Conservation (phyloP, 2,797 vertebrate species). For the Urophycis tenuis region DNA sequence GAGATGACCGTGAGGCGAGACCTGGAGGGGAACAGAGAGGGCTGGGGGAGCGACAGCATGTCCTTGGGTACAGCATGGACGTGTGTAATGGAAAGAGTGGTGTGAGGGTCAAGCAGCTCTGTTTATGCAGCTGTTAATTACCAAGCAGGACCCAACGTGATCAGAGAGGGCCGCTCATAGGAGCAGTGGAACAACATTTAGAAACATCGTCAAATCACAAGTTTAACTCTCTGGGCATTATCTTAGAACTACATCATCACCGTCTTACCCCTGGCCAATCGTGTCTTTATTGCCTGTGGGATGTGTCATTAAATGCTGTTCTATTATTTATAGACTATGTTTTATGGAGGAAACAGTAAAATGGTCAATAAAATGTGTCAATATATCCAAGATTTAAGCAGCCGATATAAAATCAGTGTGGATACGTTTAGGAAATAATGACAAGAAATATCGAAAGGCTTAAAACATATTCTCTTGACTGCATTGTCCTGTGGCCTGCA, state of each 20-base stretch:
- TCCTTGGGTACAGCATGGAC: too few species aligned
- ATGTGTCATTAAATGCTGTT: not conserved
- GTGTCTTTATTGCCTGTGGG: not conserved
- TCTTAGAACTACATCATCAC: not conserved
- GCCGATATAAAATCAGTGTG: not conserved
- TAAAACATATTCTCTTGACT: slow-evolving; percentile 24
- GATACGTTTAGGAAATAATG: slow-evolving; percentile 4
- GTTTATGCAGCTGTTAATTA: too few species aligned
- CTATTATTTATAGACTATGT: not conserved
- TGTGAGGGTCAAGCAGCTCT: too few species aligned
- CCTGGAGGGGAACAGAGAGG: too few species aligned
- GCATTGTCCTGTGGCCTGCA: slow-evolving; percentile 17
- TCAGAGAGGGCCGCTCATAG: not conserved
- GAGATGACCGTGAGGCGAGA: too few species aligned
- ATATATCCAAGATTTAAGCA: not conserved
- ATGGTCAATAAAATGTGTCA: not conserved
- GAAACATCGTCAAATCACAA: not conserved
- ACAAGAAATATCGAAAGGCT: slow-evolving; percentile 21
- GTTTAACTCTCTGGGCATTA: not conserved
- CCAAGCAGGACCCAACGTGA: not conserved
- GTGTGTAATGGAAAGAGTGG: too few species aligned
- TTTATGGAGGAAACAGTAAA: not conserved
- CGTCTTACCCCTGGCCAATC: not conserved
- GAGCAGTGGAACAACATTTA: not conserved
- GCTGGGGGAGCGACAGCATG: too few species aligned